Evolutionary conservation across 1,140 invertebrate genomes (phyloP).

Genomic region (Ctenoplectra terminalis): DNA sequence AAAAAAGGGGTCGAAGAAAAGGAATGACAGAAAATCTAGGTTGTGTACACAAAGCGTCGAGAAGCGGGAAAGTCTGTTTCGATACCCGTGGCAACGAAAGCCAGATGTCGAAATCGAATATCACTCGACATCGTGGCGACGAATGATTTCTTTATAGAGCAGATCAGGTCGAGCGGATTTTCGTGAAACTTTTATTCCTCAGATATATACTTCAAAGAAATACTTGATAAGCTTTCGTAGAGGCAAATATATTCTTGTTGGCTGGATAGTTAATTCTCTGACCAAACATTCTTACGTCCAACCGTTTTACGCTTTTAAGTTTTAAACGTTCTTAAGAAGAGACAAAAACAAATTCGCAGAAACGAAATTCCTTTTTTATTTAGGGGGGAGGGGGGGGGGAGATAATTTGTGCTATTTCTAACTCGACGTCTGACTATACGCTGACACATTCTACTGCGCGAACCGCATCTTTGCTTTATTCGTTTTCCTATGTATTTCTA

Average conservation of each 20-base stretch:
- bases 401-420: not conserved
- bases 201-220: not conserved
- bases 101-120: conserved; percentile 63
- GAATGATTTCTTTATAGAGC: conserved; percentile 48
- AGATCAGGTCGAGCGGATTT: conserved; percentile 36
- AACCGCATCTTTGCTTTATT: not conserved
- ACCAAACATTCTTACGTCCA: no score
- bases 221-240: not conserved
- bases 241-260: not conserved
- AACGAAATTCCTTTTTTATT: not conserved
- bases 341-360: no score
- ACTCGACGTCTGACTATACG: not conserved
- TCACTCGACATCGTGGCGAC: conserved; percentile 39
- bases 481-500: no score
- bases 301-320: no score
- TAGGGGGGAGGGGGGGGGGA: no score
- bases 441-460: not conserved
- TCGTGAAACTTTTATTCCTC: conserved; percentile 12
- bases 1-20: not conserved
- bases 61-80: conserved; percentile 31
- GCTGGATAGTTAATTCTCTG: not conserved
- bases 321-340: no score
- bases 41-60: conserved; percentile 58
- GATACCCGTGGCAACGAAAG: conserved; percentile 47
- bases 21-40: conserved; percentile 57